These are phyloP conservation scores for Lerista edwardsae DNA, from an alignment of 2,797 vertebrate genomes.

Conservation along the genomic window DNA sequence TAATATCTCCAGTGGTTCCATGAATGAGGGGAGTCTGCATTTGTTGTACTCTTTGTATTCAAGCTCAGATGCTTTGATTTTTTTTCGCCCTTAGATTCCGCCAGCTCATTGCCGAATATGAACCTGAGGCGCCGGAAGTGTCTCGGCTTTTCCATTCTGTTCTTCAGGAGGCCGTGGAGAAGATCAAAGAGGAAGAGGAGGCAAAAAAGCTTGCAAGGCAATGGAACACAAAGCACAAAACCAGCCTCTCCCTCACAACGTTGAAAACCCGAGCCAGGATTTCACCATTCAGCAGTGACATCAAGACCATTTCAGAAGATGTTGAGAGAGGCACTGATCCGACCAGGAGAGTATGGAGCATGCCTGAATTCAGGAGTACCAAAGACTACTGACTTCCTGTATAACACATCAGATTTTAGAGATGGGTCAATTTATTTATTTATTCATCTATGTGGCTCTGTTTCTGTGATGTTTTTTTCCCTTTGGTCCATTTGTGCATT, in stretches of 20 bases:
- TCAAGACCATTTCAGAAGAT: constrained; percentile 88
- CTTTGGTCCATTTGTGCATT: constrained; percentile 19
- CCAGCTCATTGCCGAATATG: constrained; percentile 85
- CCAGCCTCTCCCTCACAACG: constrained; percentile 84
- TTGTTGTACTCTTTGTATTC: constrained; percentile 14
- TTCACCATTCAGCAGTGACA: constrained; percentile 89
- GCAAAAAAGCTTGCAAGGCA: constrained; percentile 85
- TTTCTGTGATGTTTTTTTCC: not conserved
- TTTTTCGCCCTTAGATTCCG: constrained; percentile 84
- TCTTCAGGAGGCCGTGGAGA: constrained; percentile 87
- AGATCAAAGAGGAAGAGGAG: constrained; percentile 89
- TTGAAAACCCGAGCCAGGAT: constrained; percentile 91
- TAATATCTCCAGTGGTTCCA: not conserved
- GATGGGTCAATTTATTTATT: constrained; percentile 37
- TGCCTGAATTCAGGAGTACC: constrained; percentile 87
- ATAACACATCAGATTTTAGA: constrained; percentile 53
- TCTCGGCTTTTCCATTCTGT: constrained; percentile 86
- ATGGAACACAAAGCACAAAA: constrained; percentile 89
- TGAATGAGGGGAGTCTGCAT: constrained; percentile 25
- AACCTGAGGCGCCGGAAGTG: constrained; percentile 91
- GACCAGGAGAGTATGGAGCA: constrained; percentile 88
- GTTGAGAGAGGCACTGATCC: constrained; percentile 84
- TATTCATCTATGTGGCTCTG: constrained; percentile 47
- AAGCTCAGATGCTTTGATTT: constrained; percentile 20
- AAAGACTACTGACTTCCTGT: constrained; percentile 70